Percentiles rank a stretch among this genome's conserved stretches.
Evolutionary conservation across 1,140 invertebrate genomes (phyloP).

Genomic region (Monomorium pharaonis): DNA sequence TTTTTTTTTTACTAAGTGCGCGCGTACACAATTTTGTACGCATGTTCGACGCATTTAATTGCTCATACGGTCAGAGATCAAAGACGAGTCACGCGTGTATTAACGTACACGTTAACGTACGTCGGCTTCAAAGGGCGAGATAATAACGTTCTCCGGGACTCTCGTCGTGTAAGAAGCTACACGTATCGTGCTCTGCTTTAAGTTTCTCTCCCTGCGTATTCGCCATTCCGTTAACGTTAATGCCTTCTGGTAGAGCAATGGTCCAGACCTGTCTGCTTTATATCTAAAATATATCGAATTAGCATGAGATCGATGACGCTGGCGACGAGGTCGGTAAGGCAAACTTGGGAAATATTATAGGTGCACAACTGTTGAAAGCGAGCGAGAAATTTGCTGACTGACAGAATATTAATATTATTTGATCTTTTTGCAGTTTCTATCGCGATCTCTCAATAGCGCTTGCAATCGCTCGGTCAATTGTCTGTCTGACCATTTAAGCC

Average conservation of each 20-base stretch:
- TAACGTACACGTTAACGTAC: conserved; percentile 1
- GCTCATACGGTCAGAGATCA: conserved; percentile 48
- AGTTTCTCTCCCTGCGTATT: background rate
- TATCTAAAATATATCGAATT: background rate
- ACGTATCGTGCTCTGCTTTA: background rate
- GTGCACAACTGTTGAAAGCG: conserved; percentile 1
- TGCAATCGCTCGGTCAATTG: background rate
- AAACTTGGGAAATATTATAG: background rate
- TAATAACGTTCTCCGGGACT: background rate
- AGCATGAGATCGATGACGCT: background rate
- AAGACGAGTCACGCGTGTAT: conserved; percentile 51
- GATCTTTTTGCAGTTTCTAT: conserved; percentile 3
- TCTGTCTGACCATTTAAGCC: conserved; percentile 24
- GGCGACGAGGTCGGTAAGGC: background rate
- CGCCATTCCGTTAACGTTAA: background rate
- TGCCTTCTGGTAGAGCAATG: background rate
- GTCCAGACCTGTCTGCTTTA: background rate
- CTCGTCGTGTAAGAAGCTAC: background rate
- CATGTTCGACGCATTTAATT: conserved; percentile 39
- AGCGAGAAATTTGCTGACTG: background rate
- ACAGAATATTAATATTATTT: conserved; percentile 45
- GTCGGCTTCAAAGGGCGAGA: conserved; percentile 34
- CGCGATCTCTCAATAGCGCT: conserved; percentile 52
- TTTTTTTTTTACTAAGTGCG: background rate
- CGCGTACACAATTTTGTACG: conserved; percentile 36